Base-by-base conservation (phyloP, 2,797 vertebrate species). In the Enteromius trimaculatus region DNA sequence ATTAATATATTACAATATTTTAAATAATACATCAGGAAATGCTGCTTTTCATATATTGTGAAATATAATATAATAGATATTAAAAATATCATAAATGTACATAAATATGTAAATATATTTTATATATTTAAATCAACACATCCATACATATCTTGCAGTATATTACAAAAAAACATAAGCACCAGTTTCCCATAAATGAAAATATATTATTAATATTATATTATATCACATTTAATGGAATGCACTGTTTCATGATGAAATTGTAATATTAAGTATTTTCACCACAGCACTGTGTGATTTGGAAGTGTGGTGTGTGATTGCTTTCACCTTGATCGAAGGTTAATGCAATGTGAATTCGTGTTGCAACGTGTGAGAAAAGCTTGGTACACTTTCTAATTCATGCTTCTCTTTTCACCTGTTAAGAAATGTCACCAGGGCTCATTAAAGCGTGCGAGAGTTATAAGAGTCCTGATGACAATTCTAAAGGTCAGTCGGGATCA, bases 311-410 rank as follows among this genome's bases (percentile, higher is more conserved):
- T 68, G 72, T 79, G 68, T 90, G 85, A 91, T 91, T 91, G 83
- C 79, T 81, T 79, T 89, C 80, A 92, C 91, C 89, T 92, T 93
- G 83, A 86, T 44, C 4, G 3, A 60, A 83, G 65, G 64, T 76
- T 79, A 72, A 84, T 86, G 71, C 37, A 84, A 85, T 51, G 79
- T 37, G 49, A 84, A 82, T 51, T n/a, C 74, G 71, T 16, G 29
- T 68, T 75, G 71, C 53, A 72, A 49, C 51, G 72, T 3, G 53
- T 47, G 26, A 44, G 78, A 85, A 88, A 86, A 76, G 5, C 65
- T 42, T 6, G 64, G 9, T 37, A 53, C 21, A 31, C 26, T 71
- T 82, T 60, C 39, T 34, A 70, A 79, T 84, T 62, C 34, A 58
- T 77, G 42, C 69, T 78, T 31, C 62, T 60, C 70, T 58, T 81